Conservation (phyloP, 2,888 invertebrate species). For the Pyralis farinalis region DNA sequence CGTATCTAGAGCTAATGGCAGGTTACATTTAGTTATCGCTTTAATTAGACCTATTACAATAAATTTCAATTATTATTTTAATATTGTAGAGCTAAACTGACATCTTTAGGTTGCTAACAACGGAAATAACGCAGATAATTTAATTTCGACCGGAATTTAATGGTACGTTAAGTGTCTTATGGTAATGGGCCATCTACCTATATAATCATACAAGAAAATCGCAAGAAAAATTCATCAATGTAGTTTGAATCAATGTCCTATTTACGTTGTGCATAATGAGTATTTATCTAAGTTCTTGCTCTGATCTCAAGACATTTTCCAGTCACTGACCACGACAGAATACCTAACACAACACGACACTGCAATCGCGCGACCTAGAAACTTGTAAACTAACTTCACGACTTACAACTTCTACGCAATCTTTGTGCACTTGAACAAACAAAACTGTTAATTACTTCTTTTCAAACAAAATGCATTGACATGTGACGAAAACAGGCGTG, state of each 20-base stretch:
- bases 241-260: too few relatives aligned
- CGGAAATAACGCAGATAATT: slow-evolving; percentile 1
- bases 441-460: slow-evolving; percentile 20
- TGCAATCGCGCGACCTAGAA: not conserved
- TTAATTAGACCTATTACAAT: too few relatives aligned
- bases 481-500: slow-evolving; percentile 45
- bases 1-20: too few relatives aligned
- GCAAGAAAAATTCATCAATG: too few relatives aligned
- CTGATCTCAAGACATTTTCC: not conserved
- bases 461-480: slow-evolving; percentile 18
- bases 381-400: not conserved
- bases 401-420: not conserved
- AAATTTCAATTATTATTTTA: too few relatives aligned
- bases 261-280: too few relatives aligned
- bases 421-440: slow-evolving; percentile 45
- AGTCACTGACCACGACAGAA: not conserved
- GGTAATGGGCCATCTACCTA: too few relatives aligned
- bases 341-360: not conserved
- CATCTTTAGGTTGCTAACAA: too few relatives aligned
- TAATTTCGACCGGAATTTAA: slow-evolving; percentile 4
- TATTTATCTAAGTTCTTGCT: not conserved
- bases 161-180: not conserved
- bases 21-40: too few relatives aligned
- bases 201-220: too few relatives aligned
- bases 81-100: too few relatives aligned